A percentile compares a stretch with the other conserved stretches of the same genome.
Evolutionary conservation across 2,888 invertebrate species (phyloP).

Genomic region (Beris chalybata): DNA sequence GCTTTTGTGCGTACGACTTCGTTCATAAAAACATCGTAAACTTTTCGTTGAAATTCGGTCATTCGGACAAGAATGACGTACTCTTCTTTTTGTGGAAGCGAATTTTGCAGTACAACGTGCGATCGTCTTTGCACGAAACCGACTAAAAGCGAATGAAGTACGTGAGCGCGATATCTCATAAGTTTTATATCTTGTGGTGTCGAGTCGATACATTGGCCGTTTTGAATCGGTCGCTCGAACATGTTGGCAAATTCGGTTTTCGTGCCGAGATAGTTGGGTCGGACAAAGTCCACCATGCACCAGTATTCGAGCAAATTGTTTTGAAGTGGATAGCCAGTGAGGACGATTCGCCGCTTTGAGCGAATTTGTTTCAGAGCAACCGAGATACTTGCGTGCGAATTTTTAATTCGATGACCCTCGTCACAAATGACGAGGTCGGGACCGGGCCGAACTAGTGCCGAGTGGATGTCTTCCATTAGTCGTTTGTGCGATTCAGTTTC

Average conservation of each 20-base stretch:
- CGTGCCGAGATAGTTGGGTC: slow-evolving; percentile 95
- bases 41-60: slow-evolving; percentile 84
- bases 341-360: slow-evolving; percentile 90
- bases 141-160: slow-evolving; percentile 88
- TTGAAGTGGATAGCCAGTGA: slow-evolving; percentile 98
- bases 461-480: slow-evolving; percentile 81
- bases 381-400: slow-evolving; percentile 95
- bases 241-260: slow-evolving; percentile 97
- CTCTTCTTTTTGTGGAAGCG: slow-evolving; percentile 92
- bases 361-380: slow-evolving; percentile 92
- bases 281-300: slow-evolving; percentile 99
- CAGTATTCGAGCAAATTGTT: slow-evolving; percentile 96
- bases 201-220: slow-evolving; percentile 97
- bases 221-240: slow-evolving; percentile 98
- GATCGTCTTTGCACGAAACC: slow-evolving; percentile 97
- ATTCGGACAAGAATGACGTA: slow-evolving; percentile 89
- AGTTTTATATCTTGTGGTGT: slow-evolving; percentile 91
- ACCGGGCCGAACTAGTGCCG: slow-evolving; percentile 84
- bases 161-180: slow-evolving; percentile 95
- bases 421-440: slow-evolving; percentile 95
- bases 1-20: slow-evolving; percentile 83
- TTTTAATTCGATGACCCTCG: slow-evolving; percentile 97
- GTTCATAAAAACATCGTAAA: slow-evolving; percentile 94
- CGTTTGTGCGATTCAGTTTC: slow-evolving; percentile 66
- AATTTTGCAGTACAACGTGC: slow-evolving; percentile 88